These are phyloP conservation scores for Patagioenas fasciata DNA, from an alignment of 2,113 vertebrate species.

Conservation along the genomic window DNA sequence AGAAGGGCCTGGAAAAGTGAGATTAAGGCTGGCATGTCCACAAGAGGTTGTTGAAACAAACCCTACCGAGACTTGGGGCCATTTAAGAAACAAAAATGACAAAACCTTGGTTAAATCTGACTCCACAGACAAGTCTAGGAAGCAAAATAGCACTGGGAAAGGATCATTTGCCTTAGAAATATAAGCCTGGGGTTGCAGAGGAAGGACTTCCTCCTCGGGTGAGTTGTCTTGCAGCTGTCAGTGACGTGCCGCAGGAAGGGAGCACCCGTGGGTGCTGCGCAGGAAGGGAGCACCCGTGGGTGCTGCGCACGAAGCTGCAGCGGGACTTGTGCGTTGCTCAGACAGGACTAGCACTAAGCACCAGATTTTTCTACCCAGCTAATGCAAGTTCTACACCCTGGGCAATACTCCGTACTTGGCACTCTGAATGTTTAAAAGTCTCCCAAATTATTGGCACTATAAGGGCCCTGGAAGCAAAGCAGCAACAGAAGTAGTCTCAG, in stretches of 20 bases:
- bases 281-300: neutral
- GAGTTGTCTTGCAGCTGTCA: neutral
- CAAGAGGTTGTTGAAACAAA: slow-evolving; percentile 38
- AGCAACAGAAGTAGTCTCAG: neutral
- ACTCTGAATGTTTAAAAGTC: neutral
- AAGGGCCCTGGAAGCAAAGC: neutral
- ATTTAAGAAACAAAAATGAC: slow-evolving; percentile 24
- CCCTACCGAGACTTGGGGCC: neutral
- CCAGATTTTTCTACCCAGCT: neutral
- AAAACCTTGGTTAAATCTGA: slow-evolving; percentile 20
- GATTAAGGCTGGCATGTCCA: slow-evolving; percentile 72
- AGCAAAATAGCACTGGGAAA: neutral
- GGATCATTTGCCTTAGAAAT: neutral
- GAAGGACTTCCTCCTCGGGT: neutral
- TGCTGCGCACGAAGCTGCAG: neutral
- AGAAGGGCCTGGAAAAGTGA: slow-evolving; percentile 77
- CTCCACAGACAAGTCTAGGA: neutral
- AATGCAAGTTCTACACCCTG: neutral
- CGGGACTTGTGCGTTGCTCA: neutral
- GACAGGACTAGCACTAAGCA: neutral
- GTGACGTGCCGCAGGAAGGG: rapidly evolving
- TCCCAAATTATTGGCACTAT: neutral
- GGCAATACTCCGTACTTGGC: neutral
- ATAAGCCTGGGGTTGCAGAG: neutral
- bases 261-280: neutral